Conservation (phyloP, 2,113 vertebrate genomes). For the Sander lucioperca region DNA sequence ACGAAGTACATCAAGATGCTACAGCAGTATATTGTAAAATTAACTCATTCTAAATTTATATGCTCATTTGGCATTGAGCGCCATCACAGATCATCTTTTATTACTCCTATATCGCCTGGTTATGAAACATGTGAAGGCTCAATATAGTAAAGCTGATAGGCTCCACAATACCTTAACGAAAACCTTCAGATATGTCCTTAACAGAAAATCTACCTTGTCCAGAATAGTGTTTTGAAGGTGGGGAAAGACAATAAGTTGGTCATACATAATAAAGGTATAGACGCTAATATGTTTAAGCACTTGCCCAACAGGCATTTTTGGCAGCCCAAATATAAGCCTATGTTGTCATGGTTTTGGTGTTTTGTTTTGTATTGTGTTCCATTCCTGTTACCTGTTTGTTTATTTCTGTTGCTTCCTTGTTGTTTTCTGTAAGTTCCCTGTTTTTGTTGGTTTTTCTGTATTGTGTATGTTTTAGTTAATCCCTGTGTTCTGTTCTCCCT, state of each 20-base stretch:
- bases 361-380: too few relatives aligned
- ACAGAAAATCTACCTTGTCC: neutral
- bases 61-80: neutral
- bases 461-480: too few relatives aligned
- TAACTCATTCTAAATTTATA: neutral
- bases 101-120: neutral
- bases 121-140: constrained; percentile 11
- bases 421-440: too few relatives aligned
- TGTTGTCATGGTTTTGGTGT: too few relatives aligned
- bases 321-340: too few relatives aligned
- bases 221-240: neutral
- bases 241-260: neutral
- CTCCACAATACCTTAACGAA: neutral
- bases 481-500: too few relatives aligned
- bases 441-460: too few relatives aligned
- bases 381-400: too few relatives aligned
- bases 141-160: neutral
- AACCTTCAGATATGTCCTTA: neutral
- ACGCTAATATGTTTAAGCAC: too few relatives aligned
- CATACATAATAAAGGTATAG: too few relatives aligned
- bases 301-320: too few relatives aligned
- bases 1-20: neutral
- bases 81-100: constrained; percentile 9
- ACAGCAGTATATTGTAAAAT: neutral
- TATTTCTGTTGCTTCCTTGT: too few relatives aligned